Evolutionary conservation across 1,140 invertebrate species (phyloP), one percentile per base, ranked within the genome.

Genomic region (Cherax quadricarinatus): DNA sequence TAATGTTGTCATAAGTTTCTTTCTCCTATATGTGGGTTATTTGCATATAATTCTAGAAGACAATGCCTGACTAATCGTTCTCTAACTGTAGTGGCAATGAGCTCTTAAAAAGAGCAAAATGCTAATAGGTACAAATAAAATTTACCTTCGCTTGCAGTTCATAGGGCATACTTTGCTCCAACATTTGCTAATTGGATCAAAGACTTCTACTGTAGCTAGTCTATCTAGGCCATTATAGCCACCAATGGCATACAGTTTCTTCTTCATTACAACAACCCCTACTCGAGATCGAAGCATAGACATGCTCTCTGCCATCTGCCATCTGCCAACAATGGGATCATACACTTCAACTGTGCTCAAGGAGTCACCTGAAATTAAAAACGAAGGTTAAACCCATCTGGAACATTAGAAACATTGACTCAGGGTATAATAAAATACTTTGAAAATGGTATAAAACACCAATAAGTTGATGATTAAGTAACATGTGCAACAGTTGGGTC

Each of bases 341-440:
- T 96, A 98, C 78, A 97, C 97, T 95, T 99, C 98, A 1, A 98
- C 98, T 1, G 98, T 98, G 94, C 97, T 97, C 7, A 98, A 95
- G 0, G 97, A 98, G 95, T 98, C 98, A 24, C 98, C 97, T 96
- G 94, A 66, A 81, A 21, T 10, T 57, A 41, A 53, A 81, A 83
- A 57, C 62, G 21, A 66, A 66, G 16, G 16, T 60, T 41, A 41
- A 41, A 41, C 30, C 30, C 30, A 41, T 41, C 30, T 41, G 30
- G 30, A 41, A 41, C 30, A 41, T 41, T 41, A 41, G 48, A 80
- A 81, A 81, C n/a, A 75, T 4, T 21, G 18, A 41, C n/a, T n/a
- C n/a, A n/a, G n/a, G n/a, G n/a, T n/a, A n/a, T n/a, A n/a, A n/a
- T n/a, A n/a, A n/a, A n/a, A n/a, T n/a, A n/a, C n/a, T n/a, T n/a